A percentile compares a stretch with the other conserved stretches of the same genome.
These are phyloP conservation scores for Apotomis turbidana DNA, from an alignment of 2,888 invertebrate species.

Conservation along the genomic window DNA sequence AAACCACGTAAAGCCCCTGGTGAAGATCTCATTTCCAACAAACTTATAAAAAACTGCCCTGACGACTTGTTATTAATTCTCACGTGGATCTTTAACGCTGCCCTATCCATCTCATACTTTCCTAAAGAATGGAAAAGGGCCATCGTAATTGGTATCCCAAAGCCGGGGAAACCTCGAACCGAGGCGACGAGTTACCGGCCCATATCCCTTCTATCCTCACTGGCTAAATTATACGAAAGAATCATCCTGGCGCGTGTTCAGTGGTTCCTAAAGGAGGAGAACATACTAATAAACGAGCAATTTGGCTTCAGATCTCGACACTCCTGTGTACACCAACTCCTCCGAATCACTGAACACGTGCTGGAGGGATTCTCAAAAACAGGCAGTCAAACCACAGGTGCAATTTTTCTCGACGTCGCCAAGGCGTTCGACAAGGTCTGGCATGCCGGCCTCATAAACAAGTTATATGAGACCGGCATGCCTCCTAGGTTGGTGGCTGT, in stretches of 20 bases:
- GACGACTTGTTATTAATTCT: background rate
- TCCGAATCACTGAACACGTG: constrained; percentile 11
- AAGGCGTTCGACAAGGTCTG: no score
- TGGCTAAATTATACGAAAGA: constrained; percentile 19
- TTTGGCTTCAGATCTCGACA: constrained; percentile 14
- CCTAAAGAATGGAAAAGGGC: background rate
- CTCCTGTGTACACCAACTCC: constrained; percentile 24
- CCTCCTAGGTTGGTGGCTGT: no score
- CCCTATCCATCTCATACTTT: background rate
- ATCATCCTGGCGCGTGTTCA: background rate
- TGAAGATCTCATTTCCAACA: background rate
- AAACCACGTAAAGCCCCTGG: background rate
- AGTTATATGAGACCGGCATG: no score
- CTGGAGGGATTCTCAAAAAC: background rate
- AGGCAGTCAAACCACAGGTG: background rate
- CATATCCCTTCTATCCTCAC: background rate
- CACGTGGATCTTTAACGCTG: background rate
- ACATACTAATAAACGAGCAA: constrained; percentile 13
- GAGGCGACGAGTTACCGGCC: background rate
- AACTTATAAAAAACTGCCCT: background rate
- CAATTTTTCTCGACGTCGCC: constrained; percentile 22
- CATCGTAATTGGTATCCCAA: constrained; percentile 5
- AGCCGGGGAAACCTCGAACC: background rate
- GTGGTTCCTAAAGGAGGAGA: background rate
- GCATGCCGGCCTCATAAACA: no score